phyloP scores from a whole-genome alignment of 2,113 vertebrate species.

The Thalassarche chlororhynchos region DNA sequence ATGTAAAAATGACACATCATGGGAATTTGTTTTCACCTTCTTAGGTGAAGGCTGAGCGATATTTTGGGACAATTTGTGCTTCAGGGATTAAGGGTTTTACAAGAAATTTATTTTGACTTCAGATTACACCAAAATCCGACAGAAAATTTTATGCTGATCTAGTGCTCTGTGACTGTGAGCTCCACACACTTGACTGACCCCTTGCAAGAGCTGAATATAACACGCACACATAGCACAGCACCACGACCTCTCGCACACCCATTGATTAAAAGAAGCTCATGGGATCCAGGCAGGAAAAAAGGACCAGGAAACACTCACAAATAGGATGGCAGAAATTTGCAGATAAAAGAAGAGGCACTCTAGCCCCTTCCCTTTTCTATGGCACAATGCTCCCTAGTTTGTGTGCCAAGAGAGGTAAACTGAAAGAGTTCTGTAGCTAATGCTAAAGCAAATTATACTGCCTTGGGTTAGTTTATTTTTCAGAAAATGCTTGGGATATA shows the following conservation, averaged over 20 bases:
- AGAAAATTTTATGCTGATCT: neutral
- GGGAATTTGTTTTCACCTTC: neutral
- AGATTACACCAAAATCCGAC: neutral
- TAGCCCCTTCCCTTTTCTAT: neutral
- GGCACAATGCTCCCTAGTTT: neutral
- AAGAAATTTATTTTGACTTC: conserved; percentile 6
- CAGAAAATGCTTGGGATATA: neutral
- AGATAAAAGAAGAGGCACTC: neutral
- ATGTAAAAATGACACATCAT: neutral
- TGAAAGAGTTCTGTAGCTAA: neutral
- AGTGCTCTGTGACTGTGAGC: neutral
- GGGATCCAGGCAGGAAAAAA: neutral
- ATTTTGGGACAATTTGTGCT: neutral
- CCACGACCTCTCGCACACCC: neutral
- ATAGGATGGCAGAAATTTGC: neutral
- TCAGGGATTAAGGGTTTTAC: neutral
- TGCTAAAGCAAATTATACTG: neutral
- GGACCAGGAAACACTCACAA: neutral
- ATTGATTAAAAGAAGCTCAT: neutral
- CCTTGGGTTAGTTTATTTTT: neutral
- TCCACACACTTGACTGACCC: neutral
- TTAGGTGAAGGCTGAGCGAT: neutral
- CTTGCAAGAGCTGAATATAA: rapidly evolving
- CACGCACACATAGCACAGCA: neutral
- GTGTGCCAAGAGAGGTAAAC: neutral